A percentile compares a stretch with the other conserved stretches of the same genome.
Conservation (phyloP, 2,888 invertebrate species). For the Copidosoma aretas region DNA sequence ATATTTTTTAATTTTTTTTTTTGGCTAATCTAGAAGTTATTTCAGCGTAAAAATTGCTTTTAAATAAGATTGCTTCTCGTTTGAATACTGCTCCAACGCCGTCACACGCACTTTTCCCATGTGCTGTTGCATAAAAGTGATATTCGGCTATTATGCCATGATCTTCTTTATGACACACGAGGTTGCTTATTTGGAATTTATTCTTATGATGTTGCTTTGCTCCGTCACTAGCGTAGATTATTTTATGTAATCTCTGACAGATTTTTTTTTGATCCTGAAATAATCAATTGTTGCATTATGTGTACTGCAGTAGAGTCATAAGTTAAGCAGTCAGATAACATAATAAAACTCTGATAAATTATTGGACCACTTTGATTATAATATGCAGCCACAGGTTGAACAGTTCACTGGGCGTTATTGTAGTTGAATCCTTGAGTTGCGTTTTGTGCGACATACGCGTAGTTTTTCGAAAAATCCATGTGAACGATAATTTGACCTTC, state of each 20-base stretch:
- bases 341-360: neutral
- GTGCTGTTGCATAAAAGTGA: conserved; percentile 1
- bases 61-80: no score
- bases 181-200: neutral
- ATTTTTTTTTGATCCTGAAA: neutral
- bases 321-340: neutral
- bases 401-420: neutral
- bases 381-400: neutral
- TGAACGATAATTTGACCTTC: neutral
- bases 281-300: neutral
- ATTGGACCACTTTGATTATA: neutral
- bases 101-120: conserved; percentile 3
- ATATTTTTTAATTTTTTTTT: no score
- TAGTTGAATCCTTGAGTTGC: neutral
- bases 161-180: neutral
- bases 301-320: neutral
- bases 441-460: neutral
- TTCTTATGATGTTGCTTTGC: neutral
- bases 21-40: no score
- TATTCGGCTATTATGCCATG: neutral
- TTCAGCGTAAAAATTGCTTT: no score
- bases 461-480: neutral
- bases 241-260: neutral
- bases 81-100: neutral
- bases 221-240: neutral